Evolutionary conservation across 1,140 invertebrate genomes (phyloP).

Genomic region (Cherax destructor): DNA sequence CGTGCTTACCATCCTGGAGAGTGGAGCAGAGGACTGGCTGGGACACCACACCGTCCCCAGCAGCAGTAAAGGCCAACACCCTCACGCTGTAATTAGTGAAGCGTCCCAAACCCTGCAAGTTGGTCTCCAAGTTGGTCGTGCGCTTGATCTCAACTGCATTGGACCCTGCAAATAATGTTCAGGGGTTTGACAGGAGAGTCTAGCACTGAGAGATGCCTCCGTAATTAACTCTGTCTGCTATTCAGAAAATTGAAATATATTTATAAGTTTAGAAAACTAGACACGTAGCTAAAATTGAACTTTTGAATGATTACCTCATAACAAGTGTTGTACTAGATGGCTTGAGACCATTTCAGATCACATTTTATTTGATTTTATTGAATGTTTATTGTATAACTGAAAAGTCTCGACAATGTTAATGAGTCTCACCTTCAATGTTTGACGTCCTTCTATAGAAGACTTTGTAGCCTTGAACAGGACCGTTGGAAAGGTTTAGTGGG

Average conservation of each 20-base stretch:
- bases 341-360: no score
- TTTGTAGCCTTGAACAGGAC: conserved; percentile 76
- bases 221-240: no score
- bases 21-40: conserved; percentile 76
- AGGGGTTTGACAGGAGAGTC: no score
- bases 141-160: conserved; percentile 75
- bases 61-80: conserved; percentile 77
- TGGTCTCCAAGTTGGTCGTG: conserved; percentile 75
- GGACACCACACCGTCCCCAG: conserved; percentile 78
- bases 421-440: conserved; percentile 74
- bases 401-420: no score
- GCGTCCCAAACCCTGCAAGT: conserved; percentile 76
- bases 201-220: no score
- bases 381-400: no score
- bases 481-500: conserved; percentile 78
- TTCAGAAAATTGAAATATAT: no score
- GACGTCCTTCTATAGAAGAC: conserved; percentile 75
- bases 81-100: conserved; percentile 79
- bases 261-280: no score
- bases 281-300: no score
- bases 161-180: conserved; percentile 73
- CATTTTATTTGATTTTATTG: no score
- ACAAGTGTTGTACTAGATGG: no score
- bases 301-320: no score
- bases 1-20: conserved; percentile 76